Conservation (phyloP, 2,797 vertebrate genomes). For the Chaetodon trifasciatus region DNA sequence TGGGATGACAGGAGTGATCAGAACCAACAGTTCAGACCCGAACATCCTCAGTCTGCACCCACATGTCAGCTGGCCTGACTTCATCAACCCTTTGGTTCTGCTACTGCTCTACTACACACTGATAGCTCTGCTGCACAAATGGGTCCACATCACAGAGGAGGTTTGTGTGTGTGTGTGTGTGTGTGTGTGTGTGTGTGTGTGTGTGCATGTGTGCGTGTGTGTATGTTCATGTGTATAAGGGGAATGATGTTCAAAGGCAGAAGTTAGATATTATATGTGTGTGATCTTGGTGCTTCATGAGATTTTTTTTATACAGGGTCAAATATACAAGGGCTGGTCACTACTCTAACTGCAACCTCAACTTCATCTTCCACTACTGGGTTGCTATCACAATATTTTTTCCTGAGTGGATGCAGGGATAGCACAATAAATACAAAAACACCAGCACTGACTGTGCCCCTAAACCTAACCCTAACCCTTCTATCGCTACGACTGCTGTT, state of each 20-base stretch:
- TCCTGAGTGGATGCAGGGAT: no score
- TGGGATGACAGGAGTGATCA: slow-evolving; percentile 87
- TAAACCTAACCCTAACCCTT: no score
- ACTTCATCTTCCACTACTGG: not conserved
- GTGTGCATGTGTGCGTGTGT: slow-evolving; percentile 9
- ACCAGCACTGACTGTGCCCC: no score
- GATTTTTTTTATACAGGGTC: not conserved
- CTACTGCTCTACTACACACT: slow-evolving; percentile 88
- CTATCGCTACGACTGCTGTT: no score
- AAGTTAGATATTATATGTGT: not conserved
- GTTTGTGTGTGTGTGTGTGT: slow-evolving; percentile 38
- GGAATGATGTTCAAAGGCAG: not conserved
- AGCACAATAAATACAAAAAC: not conserved
- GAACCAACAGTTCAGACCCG: slow-evolving; percentile 79
- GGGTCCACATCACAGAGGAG: slow-evolving; percentile 76
- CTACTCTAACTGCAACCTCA: not conserved
- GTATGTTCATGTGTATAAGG: not conserved
- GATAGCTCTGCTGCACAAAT: slow-evolving; percentile 85
- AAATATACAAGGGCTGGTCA: not conserved
- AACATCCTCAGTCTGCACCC: slow-evolving; percentile 82
- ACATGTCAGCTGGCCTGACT: slow-evolving; percentile 84
- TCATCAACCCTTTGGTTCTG: slow-evolving; percentile 86
- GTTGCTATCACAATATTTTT: not conserved
- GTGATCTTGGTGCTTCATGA: no score
- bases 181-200: slow-evolving; percentile 33